phyloP scores from a whole-genome alignment of 2,888 invertebrate species.

The Tineola bisselliella region DNA sequence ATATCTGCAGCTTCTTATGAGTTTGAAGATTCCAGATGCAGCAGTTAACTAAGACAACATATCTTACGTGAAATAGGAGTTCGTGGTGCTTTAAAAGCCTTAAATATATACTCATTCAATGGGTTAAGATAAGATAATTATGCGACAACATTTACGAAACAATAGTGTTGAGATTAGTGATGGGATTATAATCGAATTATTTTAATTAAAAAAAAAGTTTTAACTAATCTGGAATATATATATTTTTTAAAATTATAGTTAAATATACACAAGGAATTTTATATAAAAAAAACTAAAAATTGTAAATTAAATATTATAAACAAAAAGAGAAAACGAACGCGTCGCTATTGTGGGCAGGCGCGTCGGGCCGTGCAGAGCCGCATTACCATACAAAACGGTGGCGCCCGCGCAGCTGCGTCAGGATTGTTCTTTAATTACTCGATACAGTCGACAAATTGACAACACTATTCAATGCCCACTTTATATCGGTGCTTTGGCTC shows the following conservation, averaged over 20 bases:
- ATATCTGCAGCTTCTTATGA: no score
- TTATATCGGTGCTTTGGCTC: constrained; percentile 4
- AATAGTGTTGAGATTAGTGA: background rate
- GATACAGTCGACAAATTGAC: constrained; percentile 28
- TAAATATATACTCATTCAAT: background rate
- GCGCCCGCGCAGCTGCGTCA: constrained; percentile 24
- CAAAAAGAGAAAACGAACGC: no score
- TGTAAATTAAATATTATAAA: no score
- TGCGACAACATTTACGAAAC: background rate
- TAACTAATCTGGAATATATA: no score
- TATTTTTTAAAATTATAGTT: no score
- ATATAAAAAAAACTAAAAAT: no score
- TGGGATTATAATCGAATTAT: background rate
- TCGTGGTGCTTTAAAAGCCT: no score
- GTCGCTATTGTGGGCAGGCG: background rate
- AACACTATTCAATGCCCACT: constrained; percentile 16
- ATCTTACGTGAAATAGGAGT: no score
- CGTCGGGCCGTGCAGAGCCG: constrained; percentile 10
- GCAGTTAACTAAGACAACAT: no score
- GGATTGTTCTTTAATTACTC: constrained; percentile 19
- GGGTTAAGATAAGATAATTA: background rate
- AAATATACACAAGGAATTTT: no score
- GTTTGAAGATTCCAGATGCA: no score
- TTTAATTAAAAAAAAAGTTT: background rate
- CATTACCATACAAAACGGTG: constrained; percentile 14